Percentiles rank a stretch among this genome's conserved stretches.
These are phyloP conservation scores for Cherax destructor DNA, from an alignment of 1,140 invertebrate genomes.

Conservation along the genomic window DNA sequence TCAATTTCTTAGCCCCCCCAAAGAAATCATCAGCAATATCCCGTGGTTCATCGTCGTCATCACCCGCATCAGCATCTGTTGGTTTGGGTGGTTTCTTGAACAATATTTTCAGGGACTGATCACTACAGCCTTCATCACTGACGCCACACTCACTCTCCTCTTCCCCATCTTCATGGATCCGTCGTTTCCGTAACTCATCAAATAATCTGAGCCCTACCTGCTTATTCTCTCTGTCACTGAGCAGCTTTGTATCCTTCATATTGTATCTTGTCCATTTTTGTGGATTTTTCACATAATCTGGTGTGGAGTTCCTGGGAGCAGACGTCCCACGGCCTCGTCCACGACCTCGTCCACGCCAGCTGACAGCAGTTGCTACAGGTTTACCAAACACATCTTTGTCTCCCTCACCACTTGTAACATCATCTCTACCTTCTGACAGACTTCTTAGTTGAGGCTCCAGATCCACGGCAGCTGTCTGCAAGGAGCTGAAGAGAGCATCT, in stretches of 20 bases:
- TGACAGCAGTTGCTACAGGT: background rate
- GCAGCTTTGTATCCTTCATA: slow-evolving; percentile 39
- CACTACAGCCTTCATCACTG: background rate
- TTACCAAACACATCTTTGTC: slow-evolving; percentile 20
- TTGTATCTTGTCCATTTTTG: slow-evolving; percentile 51
- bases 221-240: slow-evolving; percentile 54
- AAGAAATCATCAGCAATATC: background rate
- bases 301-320: slow-evolving; percentile 43
- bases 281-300: slow-evolving; percentile 55
- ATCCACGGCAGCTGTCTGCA: slow-evolving; percentile 37
- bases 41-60: background rate
- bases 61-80: background rate
- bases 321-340: background rate
- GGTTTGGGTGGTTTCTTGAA: slow-evolving; percentile 43
- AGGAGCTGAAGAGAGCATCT: slow-evolving; percentile 53
- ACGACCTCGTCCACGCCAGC: slow-evolving; percentile 18
- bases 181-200: slow-evolving; percentile 20
- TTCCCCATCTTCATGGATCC: background rate
- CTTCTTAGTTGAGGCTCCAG: slow-evolving; percentile 27
- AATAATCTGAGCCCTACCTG: slow-evolving; percentile 24
- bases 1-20: slow-evolving; percentile 28
- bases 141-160: background rate
- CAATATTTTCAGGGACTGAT: slow-evolving; percentile 14
- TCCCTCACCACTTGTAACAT: background rate
- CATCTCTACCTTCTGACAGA: background rate